These are phyloP conservation scores for Adoxophyes honmai DNA, from an alignment of 1,140 invertebrate genomes.

Conservation along the genomic window DNA sequence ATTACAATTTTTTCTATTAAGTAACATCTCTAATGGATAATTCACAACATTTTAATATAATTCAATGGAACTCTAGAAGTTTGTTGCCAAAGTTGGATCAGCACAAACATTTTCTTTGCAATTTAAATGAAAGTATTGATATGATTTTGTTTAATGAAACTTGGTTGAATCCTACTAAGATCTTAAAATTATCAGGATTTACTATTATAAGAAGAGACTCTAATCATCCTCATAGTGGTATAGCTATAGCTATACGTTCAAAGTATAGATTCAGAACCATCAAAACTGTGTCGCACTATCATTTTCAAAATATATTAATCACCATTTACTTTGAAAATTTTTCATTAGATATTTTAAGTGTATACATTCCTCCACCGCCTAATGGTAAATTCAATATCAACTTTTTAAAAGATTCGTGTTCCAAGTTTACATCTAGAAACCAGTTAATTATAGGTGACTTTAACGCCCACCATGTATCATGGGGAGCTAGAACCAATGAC, in stretches of 20 bases:
- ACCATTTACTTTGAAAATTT: background rate
- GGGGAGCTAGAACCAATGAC: background rate
- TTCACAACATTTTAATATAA: background rate
- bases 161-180: background rate
- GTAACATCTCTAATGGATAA: background rate
- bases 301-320: background rate
- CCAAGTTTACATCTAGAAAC: background rate
- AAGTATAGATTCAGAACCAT: background rate
- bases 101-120: background rate
- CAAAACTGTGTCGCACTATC: background rate
- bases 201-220: no score
- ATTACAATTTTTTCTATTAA: background rate
- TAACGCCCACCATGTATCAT: background rate
- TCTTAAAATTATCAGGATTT: no score
- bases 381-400: background rate
- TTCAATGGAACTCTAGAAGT: conserved; percentile 12
- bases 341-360: background rate
- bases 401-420: background rate
- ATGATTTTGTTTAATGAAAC: no score
- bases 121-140: background rate
- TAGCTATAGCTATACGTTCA: background rate
- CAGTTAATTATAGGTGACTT: background rate
- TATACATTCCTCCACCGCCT: background rate
- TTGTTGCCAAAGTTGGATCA: background rate
- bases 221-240: background rate